Evolutionary conservation across 2,113 vertebrate genomes (phyloP), one percentile per base, ranked within the genome.

Genomic region (Gavia stellata): DNA sequence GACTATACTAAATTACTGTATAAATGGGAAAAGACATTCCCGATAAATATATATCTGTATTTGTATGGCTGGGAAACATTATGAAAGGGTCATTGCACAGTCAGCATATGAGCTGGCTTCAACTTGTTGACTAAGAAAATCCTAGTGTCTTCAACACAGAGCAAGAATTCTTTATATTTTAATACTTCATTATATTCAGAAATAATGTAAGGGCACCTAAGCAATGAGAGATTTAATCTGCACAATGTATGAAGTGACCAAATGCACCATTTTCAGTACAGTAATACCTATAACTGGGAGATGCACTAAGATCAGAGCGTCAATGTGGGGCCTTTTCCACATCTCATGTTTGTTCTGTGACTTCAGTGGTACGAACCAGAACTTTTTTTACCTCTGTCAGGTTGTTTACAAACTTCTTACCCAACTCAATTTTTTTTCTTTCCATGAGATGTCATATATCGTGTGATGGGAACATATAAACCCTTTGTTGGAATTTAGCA

Each of bases 81-180:
- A 87, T 49, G 84, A 29, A 91, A 52, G 77, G 90, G 73, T 96
- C 82, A 84, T 72, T 89, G 92, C 88, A 90, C 72, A 95, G 85
- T 74, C 90, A 90, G 49, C 81, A 62, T 2, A 13, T 87, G 85
- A 95, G 73, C 73, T 94, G 83, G 62, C 83, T 95, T 96, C 61
- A 85, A 14, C 73, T 86, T 92, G 75, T 93, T 94, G 79, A 92
- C 63, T 83, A 88, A 81, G 63, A 94, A 95, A 94, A 90, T 89
- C 73, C 75, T 68, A 36, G 47, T 81, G n/a, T 92, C 88, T 84
- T 93, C 78, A 85, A 86, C 47, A 53, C 1, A 44, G 42, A 82
- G n/a, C 55, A 85, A 82, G 73, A 88, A 34, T 53, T 66, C 14
- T 71, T 87, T 88, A 10, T 63, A 68, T 45, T 87, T 82, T 72